Base-by-base conservation (phyloP, 1,140 invertebrate species). In the Caenorhabditis briggsae region DNA sequence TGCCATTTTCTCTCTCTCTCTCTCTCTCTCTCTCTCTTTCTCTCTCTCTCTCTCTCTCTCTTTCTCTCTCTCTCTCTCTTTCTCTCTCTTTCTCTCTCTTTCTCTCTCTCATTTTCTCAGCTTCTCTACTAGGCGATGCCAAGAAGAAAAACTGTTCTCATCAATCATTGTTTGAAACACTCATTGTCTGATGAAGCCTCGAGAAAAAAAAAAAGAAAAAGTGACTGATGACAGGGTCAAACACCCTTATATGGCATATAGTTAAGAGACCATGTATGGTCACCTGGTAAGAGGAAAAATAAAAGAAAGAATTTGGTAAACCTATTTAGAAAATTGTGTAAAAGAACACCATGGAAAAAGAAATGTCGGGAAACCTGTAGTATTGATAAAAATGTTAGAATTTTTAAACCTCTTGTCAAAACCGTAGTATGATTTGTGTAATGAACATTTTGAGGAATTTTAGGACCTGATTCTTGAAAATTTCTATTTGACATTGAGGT, bases 101-200 rank as follows among this genome's bases (percentile, higher is more conserved):
- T n/a, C n/a, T n/a, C n/a, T n/a, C n/a, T n/a, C n/a, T n/a, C n/a
- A n/a, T n/a, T n/a, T n/a, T n/a, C n/a, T n/a, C n/a, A n/a, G n/a
- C n/a, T n/a, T n/a, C n/a, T n/a, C n/a, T n/a, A n/a, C n/a, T n/a
- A n/a, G n/a, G 33, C 33, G 33, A 50, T 65, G 61, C 61, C 33
- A 65, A 33, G 11, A 65, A 65, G 8, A 14, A 65, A 65, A 78
- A 78, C 70, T 78, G 70, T 78, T 78, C 70, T 50, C 70, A 78
- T 78, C 70, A 78, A 78, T 78, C 70, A 78, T 61, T 78, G 43
- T 23, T 70, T 78, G 70, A 78, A 78, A 78, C 70, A 78, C 70
- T 78, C 70, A 78, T 78, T 78, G 70, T 78, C 70, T 78, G n/a
- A 41, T 18, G 65, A 43, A 46, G 56, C 56, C 11, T 11, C 50